Evolutionary conservation across 2,888 invertebrate genomes (phyloP), one percentile per base, ranked within the genome.

Genomic region (Ditula angustiorana): DNA sequence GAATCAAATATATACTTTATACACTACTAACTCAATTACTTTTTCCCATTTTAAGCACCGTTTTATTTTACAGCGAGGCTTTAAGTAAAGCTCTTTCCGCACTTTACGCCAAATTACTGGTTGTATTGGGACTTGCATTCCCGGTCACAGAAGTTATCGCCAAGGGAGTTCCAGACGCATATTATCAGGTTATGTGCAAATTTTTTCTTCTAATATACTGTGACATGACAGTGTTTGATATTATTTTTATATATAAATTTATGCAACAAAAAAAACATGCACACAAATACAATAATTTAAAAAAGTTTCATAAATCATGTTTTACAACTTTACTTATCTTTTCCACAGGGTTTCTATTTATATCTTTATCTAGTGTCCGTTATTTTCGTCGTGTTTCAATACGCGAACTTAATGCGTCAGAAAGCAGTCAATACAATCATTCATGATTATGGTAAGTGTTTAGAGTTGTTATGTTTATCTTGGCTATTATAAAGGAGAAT

Each of bases 131-230:
- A 7, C 94, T 97, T 37, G 97, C 97, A 13, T 95, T 98, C 76
- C 98, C 98, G 2, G 95, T 98, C 67, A 97, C 98, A 2, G 97
- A 98, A 90, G 96, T 97, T 56, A 96, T 97, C 68, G 96, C 97
- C 2, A 94, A 95, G 52, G 95, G 95, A 74, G 96, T 97, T 23
- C 95, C 96, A 16, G 94, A 95, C 28, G 94, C 95, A 63, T 95
- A 96, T 79, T 97, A 97, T 82, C 96, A 95, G 94, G 95, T 95
- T 87, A 56, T 7, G 26, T 16, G 35, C 2, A 5, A 23, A 19
- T 19, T 1, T 30, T 24, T 19, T 33, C 21, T 66, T 7, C 37
- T n/a, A 41, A 33, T 59, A n/a, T 16, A 1, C n/a, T n/a, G n/a
- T n/a, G n/a, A 23, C n/a, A 21, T 44, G 11, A 33, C n/a, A 33